These are phyloP conservation scores for Pheosia tremula DNA, from an alignment of 2,888 invertebrate species.

Conservation along the genomic window DNA sequence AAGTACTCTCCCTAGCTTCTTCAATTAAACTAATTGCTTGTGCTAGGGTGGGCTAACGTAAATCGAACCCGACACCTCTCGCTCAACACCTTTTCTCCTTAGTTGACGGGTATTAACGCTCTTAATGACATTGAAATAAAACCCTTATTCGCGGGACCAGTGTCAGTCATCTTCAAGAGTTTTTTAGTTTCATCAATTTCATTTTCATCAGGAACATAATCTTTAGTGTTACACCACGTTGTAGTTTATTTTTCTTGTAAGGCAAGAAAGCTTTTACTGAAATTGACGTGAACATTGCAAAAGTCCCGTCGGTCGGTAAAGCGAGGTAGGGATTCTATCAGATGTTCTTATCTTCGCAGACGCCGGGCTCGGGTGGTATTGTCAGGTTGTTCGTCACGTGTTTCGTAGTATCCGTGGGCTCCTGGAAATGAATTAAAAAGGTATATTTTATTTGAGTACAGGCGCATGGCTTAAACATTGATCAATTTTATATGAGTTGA, in stretches of 20 bases:
- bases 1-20: too few relatives aligned
- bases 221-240: neutral
- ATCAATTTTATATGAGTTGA: too few relatives aligned
- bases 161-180: too few relatives aligned
- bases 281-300: neutral
- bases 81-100: too few relatives aligned
- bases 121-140: too few relatives aligned
- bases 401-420: conserved; percentile 49
- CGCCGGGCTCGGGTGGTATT: conserved; percentile 67
- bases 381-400: conserved; percentile 58
- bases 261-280: conserved; percentile 3
- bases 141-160: too few relatives aligned
- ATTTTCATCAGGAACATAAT: neutral
- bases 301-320: neutral
- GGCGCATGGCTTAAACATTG: too few relatives aligned
- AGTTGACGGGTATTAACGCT: too few relatives aligned
- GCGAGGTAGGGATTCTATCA: conserved; percentile 33
- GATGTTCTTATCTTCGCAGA: conserved; percentile 70
- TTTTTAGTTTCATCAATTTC: neutral
- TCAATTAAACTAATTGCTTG: too few relatives aligned
- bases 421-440: conserved; percentile 43
- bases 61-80: too few relatives aligned
- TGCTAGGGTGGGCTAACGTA: too few relatives aligned
- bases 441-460: too few relatives aligned
- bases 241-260: neutral